Evolutionary conservation across 2,113 vertebrate genomes (phyloP), one percentile per base, ranked within the genome.

Genomic region (Ranitomeya imitator): DNA sequence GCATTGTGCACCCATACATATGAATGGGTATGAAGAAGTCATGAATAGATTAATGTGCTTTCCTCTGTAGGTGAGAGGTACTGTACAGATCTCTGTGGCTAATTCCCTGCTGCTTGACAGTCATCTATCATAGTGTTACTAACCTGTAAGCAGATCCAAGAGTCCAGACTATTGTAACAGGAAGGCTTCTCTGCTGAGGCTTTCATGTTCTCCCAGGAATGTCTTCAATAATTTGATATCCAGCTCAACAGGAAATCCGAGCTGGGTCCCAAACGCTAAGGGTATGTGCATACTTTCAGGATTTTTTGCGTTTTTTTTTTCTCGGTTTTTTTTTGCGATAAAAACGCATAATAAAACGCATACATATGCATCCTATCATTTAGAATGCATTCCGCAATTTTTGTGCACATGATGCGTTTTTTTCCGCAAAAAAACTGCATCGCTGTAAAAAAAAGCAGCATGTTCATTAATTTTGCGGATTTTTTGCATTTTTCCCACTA

Each of bases 41-140:
- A 73, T 37, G 69, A 73, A 18, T 16, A 7, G 69, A 16, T 74
- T 45, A 45, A 37, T 15, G 7, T 37, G 13, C 26, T 15, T 74
- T 74, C 1, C 1, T 1, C 1, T 37, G 12, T 8, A 71, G 23
- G 69, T 26, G 69, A 73, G 69, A 37, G 6, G 26, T 37, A 9
- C 21, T 23, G 9, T 67, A 2, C 37, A 55, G 8, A 63, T 51
- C 31, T 51, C 16, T n/a, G 54, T 5, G 23, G 45, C 81, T 83
- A 67, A 37, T 67, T 67, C 81, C 21, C 61, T 83, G 81, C n/a
- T 69, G 81, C n/a, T 69, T 69, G 81, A 54, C 26, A 69, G 81
- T 54, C 52, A 83, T 83, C 67, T 23, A 61, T 83, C 37, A 83
- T n/a, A 15, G 16, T 67, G 37, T 54, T 52, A 69, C 45, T 69